Conservation (phyloP, 2,888 invertebrate genomes). For the Volucella zonaria region DNA sequence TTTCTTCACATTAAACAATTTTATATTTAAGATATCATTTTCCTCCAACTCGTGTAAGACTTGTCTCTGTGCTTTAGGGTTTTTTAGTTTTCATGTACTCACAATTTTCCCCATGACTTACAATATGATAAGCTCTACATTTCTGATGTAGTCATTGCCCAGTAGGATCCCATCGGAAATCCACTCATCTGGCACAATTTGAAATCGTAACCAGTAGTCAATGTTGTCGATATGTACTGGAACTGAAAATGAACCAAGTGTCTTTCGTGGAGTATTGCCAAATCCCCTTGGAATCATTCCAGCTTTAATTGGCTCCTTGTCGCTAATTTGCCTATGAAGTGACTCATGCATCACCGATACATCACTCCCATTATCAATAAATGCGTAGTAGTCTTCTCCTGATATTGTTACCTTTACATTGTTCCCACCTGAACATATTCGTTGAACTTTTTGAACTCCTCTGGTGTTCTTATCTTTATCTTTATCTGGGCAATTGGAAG, state of each 20-base stretch:
- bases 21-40: conserved; percentile 21
- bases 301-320: background rate
- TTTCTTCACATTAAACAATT: background rate
- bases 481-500: conserved; percentile 2
- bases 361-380: background rate
- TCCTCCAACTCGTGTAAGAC: conserved; percentile 7
- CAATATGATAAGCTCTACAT: background rate
- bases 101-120: background rate
- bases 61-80: background rate
- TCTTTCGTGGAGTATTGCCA: too few species aligned
- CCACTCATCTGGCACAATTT: too few species aligned
- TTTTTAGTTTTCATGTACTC: background rate
- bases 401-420: background rate
- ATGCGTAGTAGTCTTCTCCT: conserved; percentile 1
- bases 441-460: background rate
- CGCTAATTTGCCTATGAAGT: background rate
- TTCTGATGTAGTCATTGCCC: background rate
- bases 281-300: conserved; percentile 8
- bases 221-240: background rate
- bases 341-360: conserved; percentile 1
- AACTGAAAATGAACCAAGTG: too few species aligned
- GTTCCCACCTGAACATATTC: conserved; percentile 5
- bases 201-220: background rate
- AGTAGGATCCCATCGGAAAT: too few species aligned
- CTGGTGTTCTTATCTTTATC: background rate